Evolutionary conservation across 2,113 vertebrate genomes (phyloP), one percentile per base, ranked within the genome.

Genomic region (Cervus canadensis): DNA sequence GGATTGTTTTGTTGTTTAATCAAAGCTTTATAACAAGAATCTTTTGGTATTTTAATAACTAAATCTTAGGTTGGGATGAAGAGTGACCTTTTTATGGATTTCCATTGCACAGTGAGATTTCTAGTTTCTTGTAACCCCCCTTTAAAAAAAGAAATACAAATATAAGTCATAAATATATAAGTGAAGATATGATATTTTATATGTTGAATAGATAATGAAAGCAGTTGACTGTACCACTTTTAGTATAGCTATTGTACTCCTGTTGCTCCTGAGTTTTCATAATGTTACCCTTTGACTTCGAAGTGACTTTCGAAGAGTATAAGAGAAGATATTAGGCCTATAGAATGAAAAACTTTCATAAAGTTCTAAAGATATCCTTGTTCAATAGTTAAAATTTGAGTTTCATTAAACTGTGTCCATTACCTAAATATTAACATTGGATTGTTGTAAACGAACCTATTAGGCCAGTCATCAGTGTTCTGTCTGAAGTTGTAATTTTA

Each of bases 281-380:
- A 78, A 89, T 30, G 81, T 95, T 96, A 57, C 33, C 54, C 23
- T 59, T 74, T 95, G 54, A 83, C 36, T 90, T 91, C 43, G 78
- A 16, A 88, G 45, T 97, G 30, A 88, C 14, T 78, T 25, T 85
- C 11, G 36, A 96, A 91, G 57, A 82, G 33, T 13, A 7, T 19
- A 64, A 79, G 56, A 87, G 78, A 87, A 85, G 2, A 12, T 84
- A 3, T 62, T 82, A 50, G 12, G 7, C 2, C 9, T 59, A 30
- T 26, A 85, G 59, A 81, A 60, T 92, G 54, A 94, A 92, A 91
- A 67, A 14, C 8, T 84, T 95, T 92, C 17, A 67, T 56, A 71
- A 79, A 95, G 7, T 50, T 96, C 14, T 87, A 87, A 96, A 98
- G 78, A 74, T 91, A 83, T 30, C 71, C 11, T 74, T 92, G 48